Conservation (phyloP, 2,888 invertebrate genomes). For the Deroplatys truncata region DNA sequence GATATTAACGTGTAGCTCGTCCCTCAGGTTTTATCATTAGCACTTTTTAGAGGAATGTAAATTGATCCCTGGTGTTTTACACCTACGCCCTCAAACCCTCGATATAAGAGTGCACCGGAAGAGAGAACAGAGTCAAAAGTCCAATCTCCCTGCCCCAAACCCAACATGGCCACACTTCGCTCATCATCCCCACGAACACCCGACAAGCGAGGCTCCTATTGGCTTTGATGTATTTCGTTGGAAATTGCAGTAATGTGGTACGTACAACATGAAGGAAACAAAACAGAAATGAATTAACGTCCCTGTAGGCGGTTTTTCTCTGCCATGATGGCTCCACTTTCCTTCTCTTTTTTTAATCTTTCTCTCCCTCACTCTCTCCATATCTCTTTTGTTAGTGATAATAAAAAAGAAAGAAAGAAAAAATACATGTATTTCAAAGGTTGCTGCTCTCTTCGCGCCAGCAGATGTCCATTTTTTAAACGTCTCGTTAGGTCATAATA, state of each 20-base stretch:
- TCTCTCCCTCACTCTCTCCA: background rate
- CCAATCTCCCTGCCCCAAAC: background rate
- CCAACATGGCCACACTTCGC: background rate
- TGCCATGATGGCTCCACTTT: background rate
- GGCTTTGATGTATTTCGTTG: background rate
- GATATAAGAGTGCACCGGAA: background rate
- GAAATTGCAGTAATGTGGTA: background rate
- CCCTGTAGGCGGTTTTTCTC: background rate
- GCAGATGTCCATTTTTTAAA: background rate
- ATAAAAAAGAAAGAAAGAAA: background rate
- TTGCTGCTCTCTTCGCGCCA: background rate
- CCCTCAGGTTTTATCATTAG: background rate
- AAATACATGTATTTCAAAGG: background rate
- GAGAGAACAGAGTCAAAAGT: background rate
- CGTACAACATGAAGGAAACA: background rate
- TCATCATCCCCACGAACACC: background rate
- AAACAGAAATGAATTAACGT: slow-evolving; percentile 10
- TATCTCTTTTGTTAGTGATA: background rate
- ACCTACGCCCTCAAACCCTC: background rate
- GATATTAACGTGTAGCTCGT: background rate
- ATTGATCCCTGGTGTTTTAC: background rate
- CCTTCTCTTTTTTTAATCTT: background rate
- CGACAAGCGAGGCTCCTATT: background rate
- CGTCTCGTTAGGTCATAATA: too few species aligned
- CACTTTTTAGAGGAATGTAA: background rate